Percentiles rank a stretch among this genome's conserved stretches.
Evolutionary conservation across 1,140 invertebrate species (phyloP).

Genomic region (Phortica variegata): DNA sequence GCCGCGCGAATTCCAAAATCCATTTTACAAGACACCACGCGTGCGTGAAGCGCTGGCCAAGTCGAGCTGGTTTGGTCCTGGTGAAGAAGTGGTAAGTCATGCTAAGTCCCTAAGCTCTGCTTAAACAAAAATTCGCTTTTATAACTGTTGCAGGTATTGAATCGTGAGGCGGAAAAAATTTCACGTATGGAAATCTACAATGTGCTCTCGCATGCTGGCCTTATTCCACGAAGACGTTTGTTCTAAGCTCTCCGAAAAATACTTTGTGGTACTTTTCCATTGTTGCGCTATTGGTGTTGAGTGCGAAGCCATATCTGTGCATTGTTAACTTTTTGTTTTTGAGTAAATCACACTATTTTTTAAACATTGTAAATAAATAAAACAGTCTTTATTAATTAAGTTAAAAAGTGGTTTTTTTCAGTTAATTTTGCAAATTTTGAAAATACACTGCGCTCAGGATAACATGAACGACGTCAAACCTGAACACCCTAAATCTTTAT

Average conservation of each 20-base stretch:
- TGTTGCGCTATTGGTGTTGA: no score
- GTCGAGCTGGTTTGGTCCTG: constrained; percentile 62
- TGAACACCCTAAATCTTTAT: no score
- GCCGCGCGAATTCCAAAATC: constrained; percentile 55
- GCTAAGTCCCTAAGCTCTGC: not conserved
- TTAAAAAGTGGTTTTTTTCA: no score
- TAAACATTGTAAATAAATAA: not conserved
- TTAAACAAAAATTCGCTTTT: not conserved
- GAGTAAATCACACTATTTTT: not conserved
- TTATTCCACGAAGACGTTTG: constrained; percentile 57
- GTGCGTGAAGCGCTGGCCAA: constrained; percentile 58
- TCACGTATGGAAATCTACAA: constrained; percentile 63
- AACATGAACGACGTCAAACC: no score
- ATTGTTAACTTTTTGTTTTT: no score
- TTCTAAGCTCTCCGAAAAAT: constrained; percentile 25
- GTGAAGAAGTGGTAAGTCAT: constrained; percentile 60
- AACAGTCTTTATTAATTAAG: not conserved
- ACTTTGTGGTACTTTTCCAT: no score
- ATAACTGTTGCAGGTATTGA: constrained; percentile 55
- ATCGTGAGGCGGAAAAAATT: constrained; percentile 62
- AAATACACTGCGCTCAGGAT: no score
- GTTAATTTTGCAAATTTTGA: no score
- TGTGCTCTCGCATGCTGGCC: constrained; percentile 63
- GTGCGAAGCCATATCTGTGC: no score
- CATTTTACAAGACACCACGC: constrained; percentile 57